A percentile compares a stretch with the other conserved stretches of the same genome.
phyloP scores from a whole-genome alignment of 35 echinoderm and acorn worm species.

The Patiria miniata region DNA sequence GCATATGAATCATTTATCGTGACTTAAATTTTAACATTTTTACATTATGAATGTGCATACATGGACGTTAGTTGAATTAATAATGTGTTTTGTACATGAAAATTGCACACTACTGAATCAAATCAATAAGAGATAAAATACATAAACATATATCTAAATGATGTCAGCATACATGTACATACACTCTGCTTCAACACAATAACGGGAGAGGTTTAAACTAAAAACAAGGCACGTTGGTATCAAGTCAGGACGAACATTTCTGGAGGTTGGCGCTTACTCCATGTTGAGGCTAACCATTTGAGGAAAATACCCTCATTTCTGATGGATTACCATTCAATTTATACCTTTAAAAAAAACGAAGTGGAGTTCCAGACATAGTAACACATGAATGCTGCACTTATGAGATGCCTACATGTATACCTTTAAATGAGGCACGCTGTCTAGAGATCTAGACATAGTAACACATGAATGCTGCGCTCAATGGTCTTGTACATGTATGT shows the following conservation, averaged over 20 bases:
- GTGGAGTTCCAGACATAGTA: too few species aligned
- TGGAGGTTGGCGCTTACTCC: neutral
- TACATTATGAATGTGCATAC: neutral
- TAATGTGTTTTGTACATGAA: slow-evolving; percentile 1
- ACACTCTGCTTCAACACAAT: neutral
- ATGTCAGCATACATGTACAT: neutral
- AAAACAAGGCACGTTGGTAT: neutral
- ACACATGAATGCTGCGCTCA: too few species aligned
- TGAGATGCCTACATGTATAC: too few species aligned
- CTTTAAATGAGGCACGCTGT: too few species aligned
- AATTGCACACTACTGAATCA: neutral
- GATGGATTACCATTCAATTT: too few species aligned
- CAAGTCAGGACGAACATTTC: neutral
- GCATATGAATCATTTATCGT: too few species aligned
- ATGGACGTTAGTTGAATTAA: neutral
- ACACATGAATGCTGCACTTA: too few species aligned
- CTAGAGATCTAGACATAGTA: too few species aligned
- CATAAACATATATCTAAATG: neutral
- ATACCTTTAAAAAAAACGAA: too few species aligned
- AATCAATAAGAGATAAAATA: neutral
- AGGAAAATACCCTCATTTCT: too few species aligned
- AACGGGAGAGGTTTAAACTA: neutral
- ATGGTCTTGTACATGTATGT: too few species aligned
- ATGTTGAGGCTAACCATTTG: neutral
- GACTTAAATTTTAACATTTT: too few species aligned